Conservation (phyloP, 2,888 invertebrate genomes). For the Dyspetes luteomarginatus region DNA sequence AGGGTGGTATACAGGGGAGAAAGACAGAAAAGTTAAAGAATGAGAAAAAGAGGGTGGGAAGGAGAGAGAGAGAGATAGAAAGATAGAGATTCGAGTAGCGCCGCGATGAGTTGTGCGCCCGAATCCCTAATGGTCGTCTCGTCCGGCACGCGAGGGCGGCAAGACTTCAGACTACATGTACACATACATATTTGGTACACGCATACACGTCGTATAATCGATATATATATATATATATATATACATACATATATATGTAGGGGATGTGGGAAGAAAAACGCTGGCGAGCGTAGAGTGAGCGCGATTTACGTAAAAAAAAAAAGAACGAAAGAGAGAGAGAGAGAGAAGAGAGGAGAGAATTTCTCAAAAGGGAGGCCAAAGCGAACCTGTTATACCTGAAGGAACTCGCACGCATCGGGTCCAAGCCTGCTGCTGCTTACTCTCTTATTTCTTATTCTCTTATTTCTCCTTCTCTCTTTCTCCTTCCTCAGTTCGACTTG, state of each 20-base stretch:
- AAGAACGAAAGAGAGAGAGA: constrained; percentile 27
- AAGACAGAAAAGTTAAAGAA: not conserved
- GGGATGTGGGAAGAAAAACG: constrained; percentile 40
- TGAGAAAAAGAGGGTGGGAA: not conserved
- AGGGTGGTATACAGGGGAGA: not conserved
- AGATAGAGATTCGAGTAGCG: constrained; percentile 1
- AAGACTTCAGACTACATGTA: constrained; percentile 20
- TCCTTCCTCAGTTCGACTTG: constrained; percentile 2
- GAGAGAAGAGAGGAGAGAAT: constrained; percentile 44
- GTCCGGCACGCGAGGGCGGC: constrained; percentile 67
- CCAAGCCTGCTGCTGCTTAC: constrained; percentile 62
- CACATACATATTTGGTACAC: constrained; percentile 28
- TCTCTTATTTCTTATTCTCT: constrained; percentile 47
- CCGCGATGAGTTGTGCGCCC: constrained; percentile 66
- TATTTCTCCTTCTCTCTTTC: constrained; percentile 30
- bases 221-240: not conserved
- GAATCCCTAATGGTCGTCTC: constrained; percentile 67
- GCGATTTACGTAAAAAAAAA: constrained; percentile 44
- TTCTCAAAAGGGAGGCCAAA: constrained; percentile 76
- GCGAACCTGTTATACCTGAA: constrained; percentile 80
- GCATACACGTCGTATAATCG: not conserved
- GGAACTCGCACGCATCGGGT: constrained; percentile 75
- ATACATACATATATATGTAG: too few relatives aligned
- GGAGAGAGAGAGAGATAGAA: not conserved
- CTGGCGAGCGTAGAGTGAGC: constrained; percentile 45